Evolutionary conservation across 2,888 invertebrate species (phyloP).

Genomic region (Chelonus formosanus): DNA sequence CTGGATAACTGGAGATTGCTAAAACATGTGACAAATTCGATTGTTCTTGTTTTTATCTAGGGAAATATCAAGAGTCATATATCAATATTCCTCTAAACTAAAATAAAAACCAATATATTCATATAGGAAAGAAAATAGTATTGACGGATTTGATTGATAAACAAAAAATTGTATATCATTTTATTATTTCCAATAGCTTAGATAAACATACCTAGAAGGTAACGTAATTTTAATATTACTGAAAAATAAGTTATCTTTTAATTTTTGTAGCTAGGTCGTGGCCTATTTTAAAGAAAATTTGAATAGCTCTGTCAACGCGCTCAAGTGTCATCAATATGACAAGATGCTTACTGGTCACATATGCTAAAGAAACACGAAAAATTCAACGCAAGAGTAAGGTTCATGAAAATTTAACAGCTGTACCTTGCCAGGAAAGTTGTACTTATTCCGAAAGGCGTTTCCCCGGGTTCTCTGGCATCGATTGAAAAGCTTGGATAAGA

Average conservation of each 20-base stretch:
- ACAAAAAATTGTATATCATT: no score
- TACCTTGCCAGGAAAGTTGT: constrained; percentile 6
- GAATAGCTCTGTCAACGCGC: constrained; percentile 19
- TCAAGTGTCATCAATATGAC: constrained; percentile 16
- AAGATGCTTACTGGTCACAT: constrained; percentile 1
- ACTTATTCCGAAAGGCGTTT: constrained; percentile 23
- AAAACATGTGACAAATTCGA: constrained; percentile 19
- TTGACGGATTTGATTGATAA: neutral
- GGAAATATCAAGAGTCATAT: neutral
- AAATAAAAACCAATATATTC: neutral
- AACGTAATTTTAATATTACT: neutral
- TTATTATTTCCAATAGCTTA: no score
- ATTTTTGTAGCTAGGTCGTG: neutral
- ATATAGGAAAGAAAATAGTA: neutral
- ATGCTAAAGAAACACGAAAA: neutral
- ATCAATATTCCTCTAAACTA: neutral
- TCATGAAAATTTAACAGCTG: constrained; percentile 26
- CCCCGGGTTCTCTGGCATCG: constrained; percentile 17
- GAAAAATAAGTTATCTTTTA: neutral
- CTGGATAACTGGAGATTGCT: neutral
- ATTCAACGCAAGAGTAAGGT: neutral
- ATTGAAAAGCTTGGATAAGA: constrained; percentile 13
- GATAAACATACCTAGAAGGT: no score
- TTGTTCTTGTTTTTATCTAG: constrained; percentile 4
- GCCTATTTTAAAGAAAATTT: constrained; percentile 19